Base-by-base conservation (phyloP, 2,888 invertebrate genomes). In the Hecatera dysodea region DNA sequence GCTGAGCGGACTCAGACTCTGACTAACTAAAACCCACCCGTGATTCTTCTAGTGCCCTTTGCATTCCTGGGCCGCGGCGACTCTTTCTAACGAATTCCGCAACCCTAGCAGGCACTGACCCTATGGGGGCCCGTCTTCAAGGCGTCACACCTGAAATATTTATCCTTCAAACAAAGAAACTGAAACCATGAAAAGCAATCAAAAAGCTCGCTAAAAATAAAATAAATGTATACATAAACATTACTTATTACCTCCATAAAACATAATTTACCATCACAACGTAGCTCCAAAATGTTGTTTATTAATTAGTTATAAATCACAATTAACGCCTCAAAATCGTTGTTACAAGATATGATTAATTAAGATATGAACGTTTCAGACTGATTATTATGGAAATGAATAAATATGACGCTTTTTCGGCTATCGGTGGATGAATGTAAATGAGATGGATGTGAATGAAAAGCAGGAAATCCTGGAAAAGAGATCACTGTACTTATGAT, bases 291-390 rank as follows among this genome's bases (percentile, higher is more conserved):
- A 62, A 56, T 60, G 69, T 53, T 55, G 69, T 65, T 75, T 60
- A 67, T 48, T 74, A 82, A 81, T 81, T 66, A 71, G 67, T 61
- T 57, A 79, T 79, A 73, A 72, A 79, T 82, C 56, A 68, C 52
- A 74, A 77, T 75, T 88, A 90, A 90, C 86, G 86, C 84, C 81
- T 84, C 86, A 82, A 87, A 88, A 87, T 76, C 87, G 84, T 87
- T 89, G 82, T 80, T 81, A 64, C 82, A 83, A 82, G 85, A 88
- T 88, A 86, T 88, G 87, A 90, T 89, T 90, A 88, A 89, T 89
- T 90, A 86, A 82, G 83, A 83, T 81, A 79, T 80, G 74, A 72
- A 86, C 86, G 75, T 85, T 86, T 76, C 22, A 60, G 17, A 56
- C 7, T 27, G 73, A 69, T 75, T 55, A 55, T 22, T 66, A 55